These are phyloP conservation scores for Falco punctatus DNA, from an alignment of 2,113 vertebrate genomes.

Conservation along the genomic window DNA sequence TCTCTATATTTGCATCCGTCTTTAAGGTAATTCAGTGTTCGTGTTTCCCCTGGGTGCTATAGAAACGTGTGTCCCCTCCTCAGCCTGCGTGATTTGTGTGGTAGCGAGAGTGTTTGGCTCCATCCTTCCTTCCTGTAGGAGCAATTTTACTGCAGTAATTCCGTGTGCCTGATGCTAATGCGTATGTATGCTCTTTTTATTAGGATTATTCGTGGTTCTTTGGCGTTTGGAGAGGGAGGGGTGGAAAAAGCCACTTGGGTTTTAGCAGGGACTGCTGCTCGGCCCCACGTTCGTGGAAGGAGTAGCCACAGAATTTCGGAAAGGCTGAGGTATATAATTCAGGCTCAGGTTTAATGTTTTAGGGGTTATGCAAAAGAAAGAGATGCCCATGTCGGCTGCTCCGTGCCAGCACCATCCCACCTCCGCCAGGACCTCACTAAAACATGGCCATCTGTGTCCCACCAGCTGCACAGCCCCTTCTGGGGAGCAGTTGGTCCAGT, in stretches of 20 bases:
- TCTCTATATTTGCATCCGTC: constrained; percentile 70
- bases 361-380: neutral
- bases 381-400: too few species aligned
- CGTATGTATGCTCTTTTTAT: neutral
- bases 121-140: constrained; percentile 12
- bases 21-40: constrained; percentile 71
- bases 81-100: neutral
- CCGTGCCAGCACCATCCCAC: too few species aligned
- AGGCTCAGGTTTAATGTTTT: neutral
- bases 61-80: neutral
- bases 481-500: neutral
- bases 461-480: neutral
- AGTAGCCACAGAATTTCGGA: neutral
- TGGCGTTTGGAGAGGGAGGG: neutral
- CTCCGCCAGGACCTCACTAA: neutral
- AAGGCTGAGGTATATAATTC: neutral
- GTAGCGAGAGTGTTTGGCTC: neutral
- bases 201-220: neutral
- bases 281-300: fast-evolving
- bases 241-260: neutral
- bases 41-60: constrained; percentile 17
- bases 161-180: neutral
- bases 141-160: neutral
- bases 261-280: neutral
- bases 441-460: neutral